phyloP scores from a whole-genome alignment of 1,140 invertebrate genomes.

The Luehdorfia chinensis region DNA sequence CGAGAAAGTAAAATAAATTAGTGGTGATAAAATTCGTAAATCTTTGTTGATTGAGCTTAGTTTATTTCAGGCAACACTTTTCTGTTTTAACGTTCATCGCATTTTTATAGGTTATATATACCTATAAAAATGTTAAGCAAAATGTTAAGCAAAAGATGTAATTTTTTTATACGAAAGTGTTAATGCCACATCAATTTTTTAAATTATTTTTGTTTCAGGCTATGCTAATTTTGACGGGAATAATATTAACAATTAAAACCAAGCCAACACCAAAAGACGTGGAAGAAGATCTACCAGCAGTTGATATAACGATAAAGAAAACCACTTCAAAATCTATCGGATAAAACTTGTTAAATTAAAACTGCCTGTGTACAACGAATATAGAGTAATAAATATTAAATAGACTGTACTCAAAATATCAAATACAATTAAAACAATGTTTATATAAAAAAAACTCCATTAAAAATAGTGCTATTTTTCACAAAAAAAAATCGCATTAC shows the following conservation, averaged over 20 bases:
- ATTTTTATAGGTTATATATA: neutral
- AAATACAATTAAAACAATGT: too few species aligned
- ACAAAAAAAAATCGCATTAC: too few species aligned
- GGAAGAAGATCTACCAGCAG: neutral
- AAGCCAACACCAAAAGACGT: conserved; percentile 2
- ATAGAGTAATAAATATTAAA: neutral
- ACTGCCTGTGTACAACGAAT: conserved; percentile 3
- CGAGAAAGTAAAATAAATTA: too few species aligned
- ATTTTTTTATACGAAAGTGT: neutral
- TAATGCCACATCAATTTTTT: too few species aligned
- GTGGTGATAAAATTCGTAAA: too few species aligned
- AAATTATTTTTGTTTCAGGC: neutral
- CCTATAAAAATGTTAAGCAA: neutral
- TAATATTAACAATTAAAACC: conserved; percentile 1
- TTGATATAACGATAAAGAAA: neutral
- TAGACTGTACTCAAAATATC: too few species aligned
- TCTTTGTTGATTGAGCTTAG: neutral
- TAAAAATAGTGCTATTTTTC: too few species aligned
- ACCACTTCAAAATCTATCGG: conserved; percentile 5
- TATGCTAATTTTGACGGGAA: neutral
- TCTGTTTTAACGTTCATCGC: neutral
- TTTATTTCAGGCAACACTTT: neutral
- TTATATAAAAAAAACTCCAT: too few species aligned
- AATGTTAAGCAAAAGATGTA: neutral
- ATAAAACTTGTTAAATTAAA: neutral